Base-by-base conservation (phyloP, 2,113 vertebrate species). In the Triplophysa tibetana region DNA sequence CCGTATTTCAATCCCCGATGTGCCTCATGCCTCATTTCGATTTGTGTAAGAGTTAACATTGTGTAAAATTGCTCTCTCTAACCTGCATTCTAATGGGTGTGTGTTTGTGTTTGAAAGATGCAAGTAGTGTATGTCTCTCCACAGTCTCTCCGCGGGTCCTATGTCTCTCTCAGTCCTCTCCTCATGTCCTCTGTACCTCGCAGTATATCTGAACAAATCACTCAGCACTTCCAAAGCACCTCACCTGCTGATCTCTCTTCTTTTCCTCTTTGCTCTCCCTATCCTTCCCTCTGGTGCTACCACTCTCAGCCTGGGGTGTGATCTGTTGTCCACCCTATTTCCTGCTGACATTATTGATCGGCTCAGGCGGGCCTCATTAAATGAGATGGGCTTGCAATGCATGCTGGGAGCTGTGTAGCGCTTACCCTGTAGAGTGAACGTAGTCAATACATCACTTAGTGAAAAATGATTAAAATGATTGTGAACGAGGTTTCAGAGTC, bases 341-440 rank as follows among this genome's bases (percentile, higher is more conserved):
- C 83, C 85, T 75, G 65, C 72, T 81, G 72, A 74, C 68, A 75
- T 85, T 90, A 93, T 92, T 87, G 91, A 94, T 92, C 90, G 84
- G 76, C 63, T 82, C 69, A 83, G 89, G 84, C 82, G 69, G 86
- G 88, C 88, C 85, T 85, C 87, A 85, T 88, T 86, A 87, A 72
- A 68, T 79, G 81, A 75, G 64, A 64, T 45, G 69, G 72, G 78
- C 90, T 90, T 92, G 91, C 91, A 91, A 90, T 91, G 89, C 86
- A 90, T 91, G 84, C 89, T 90, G 89, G 89, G 88, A 85, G 84
- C 78, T 64, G 65, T 69, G 72, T 7, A 58, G 70, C 60, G 43
- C 70, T 77, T 84, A 64, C 29, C 68, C 72, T 60, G 67, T 77
- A 29, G 63, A 84, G 62, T 65, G 45, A 77, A 64, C 21, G 29